Percentiles rank a stretch among this genome's conserved stretches.
Evolutionary conservation across 2,888 invertebrate genomes (phyloP).

Genomic region (Drosophila anomalata): DNA sequence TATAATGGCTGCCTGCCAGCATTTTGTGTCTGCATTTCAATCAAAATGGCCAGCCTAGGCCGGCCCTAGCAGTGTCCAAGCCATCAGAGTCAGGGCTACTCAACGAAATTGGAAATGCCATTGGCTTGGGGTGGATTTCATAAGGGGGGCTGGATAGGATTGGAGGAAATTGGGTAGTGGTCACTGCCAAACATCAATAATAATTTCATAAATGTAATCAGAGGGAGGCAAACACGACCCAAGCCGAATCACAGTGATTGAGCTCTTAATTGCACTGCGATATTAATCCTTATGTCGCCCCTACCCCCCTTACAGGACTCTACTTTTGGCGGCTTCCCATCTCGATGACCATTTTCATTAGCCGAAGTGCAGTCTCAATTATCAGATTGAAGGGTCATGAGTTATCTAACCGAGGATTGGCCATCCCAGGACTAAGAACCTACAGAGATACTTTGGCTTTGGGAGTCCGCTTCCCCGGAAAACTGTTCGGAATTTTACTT

Average conservation of each 20-base stretch:
- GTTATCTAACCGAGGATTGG: slow-evolving; percentile 19
- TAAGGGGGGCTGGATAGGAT: slow-evolving; percentile 3
- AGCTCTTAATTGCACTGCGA: slow-evolving; percentile 77
- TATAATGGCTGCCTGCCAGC: slow-evolving; percentile 77
- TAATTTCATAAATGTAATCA: slow-evolving; percentile 79
- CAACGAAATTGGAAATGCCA: slow-evolving; percentile 74
- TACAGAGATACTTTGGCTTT: slow-evolving; percentile 6
- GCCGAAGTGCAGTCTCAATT: slow-evolving; percentile 51
- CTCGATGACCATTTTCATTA: slow-evolving; percentile 57
- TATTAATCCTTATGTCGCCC: slow-evolving; percentile 59
- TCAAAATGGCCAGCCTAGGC: slow-evolving; percentile 63
- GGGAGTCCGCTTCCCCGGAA: slow-evolving; percentile 13
- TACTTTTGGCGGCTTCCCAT: slow-evolving; percentile 15
- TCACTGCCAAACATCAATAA: slow-evolving; percentile 76
- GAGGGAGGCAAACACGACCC: slow-evolving; percentile 54
- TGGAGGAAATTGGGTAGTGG: slow-evolving; percentile 52
- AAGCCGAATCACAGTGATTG: slow-evolving; percentile 69
- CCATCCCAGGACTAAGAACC: slow-evolving; percentile 15
- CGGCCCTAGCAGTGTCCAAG: slow-evolving; percentile 48
- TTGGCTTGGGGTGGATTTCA: slow-evolving; percentile 36
- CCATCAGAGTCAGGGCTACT: slow-evolving; percentile 57
- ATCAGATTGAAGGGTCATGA: slow-evolving; percentile 15
- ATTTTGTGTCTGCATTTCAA: slow-evolving; percentile 68
- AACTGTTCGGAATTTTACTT: slow-evolving; percentile 13
- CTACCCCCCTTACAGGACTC: slow-evolving; percentile 3